Percentiles rank a stretch among this genome's conserved stretches.
phyloP scores from a whole-genome alignment of 2,888 invertebrate genomes.

The Drosophila testacea region DNA sequence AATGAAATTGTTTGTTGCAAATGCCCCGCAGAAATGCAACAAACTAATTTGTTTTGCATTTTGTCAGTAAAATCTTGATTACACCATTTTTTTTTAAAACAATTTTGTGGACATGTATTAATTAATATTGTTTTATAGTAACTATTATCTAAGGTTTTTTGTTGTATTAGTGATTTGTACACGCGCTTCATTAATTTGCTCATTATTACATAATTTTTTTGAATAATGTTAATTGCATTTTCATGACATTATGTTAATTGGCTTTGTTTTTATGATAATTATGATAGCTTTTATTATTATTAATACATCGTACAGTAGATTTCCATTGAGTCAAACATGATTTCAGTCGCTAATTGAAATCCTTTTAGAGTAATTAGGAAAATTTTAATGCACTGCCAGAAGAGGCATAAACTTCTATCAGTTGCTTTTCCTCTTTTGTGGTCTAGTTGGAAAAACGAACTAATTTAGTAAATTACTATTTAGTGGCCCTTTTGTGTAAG shows the following conservation, averaged over 20 bases:
- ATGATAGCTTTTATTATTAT: conserved; percentile 49
- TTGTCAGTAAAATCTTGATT: conserved; percentile 38
- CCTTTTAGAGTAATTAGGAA: conserved; percentile 78
- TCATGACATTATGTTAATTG: conserved; percentile 65
- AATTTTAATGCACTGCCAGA: conserved; percentile 47
- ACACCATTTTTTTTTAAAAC: neutral
- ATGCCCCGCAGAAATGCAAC: conserved; percentile 36
- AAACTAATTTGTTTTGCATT: conserved; percentile 32
- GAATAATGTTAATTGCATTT: conserved; percentile 69
- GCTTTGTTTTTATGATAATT: conserved; percentile 39
- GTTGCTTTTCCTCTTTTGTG: conserved; percentile 24
- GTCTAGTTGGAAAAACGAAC: conserved; percentile 73
- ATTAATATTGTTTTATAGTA: conserved; percentile 53
- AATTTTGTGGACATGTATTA: conserved; percentile 33
- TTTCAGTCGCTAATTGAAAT: conserved; percentile 72
- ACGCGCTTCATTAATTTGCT: conserved; percentile 48
- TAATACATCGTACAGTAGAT: conserved; percentile 11
- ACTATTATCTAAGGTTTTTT: conserved; percentile 36
- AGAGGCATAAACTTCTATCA: conserved; percentile 34
- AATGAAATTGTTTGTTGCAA: conserved; percentile 27
- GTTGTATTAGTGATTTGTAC: conserved; percentile 15
- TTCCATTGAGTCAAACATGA: conserved; percentile 58
- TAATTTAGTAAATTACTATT: conserved; percentile 81
- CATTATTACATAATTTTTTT: conserved; percentile 44
- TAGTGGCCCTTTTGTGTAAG: conserved; percentile 57